Conservation (phyloP, 2,113 vertebrate genomes). For the Phalacrocorax carbo region DNA sequence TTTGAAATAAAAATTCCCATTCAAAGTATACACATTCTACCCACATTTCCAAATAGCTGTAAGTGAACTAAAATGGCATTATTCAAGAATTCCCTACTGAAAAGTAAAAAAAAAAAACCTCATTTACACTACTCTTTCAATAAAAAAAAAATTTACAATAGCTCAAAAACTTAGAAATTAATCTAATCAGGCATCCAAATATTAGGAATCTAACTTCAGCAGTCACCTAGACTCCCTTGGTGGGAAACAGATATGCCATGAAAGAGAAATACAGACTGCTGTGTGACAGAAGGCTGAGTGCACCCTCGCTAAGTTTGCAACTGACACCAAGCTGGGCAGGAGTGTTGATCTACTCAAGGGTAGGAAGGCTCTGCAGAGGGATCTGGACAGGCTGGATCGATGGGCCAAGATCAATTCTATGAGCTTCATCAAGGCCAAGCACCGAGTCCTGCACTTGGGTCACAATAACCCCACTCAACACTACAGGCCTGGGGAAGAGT, state of each 20-base stretch:
- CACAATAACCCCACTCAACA: too few species aligned
- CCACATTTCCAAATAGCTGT: neutral
- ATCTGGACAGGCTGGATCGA: neutral
- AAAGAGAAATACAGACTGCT: neutral
- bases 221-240: too few species aligned
- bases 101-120: neutral
- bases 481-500: too few species aligned
- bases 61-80: neutral
- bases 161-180: neutral
- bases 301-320: neutral
- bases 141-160: neutral
- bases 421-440: neutral
- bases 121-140: neutral
- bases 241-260: neutral
- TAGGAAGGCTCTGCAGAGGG: neutral
- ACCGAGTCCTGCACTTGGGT: neutral
- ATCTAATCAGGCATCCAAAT: neutral
- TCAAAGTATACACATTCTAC: neutral
- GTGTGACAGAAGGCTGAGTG: fast-evolving
- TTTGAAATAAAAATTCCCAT: neutral
- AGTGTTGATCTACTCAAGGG: neutral
- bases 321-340: neutral
- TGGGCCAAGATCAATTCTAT: neutral
- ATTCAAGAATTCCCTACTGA: neutral
- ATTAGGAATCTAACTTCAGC: neutral